Evolutionary conservation across 2,113 vertebrate genomes (phyloP).

Genomic region (Elephantulus edwardii): DNA sequence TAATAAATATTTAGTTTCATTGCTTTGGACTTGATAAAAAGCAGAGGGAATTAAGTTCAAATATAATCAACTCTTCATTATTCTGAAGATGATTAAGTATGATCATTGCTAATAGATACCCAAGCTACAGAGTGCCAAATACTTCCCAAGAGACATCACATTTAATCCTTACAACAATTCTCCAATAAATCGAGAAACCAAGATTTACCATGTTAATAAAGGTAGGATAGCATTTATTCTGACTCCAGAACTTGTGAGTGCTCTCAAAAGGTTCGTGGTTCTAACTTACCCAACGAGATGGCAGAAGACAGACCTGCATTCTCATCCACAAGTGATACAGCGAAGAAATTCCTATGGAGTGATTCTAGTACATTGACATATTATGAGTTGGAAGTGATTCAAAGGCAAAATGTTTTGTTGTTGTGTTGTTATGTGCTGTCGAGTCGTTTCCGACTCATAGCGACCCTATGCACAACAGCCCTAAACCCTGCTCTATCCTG

Average conservation of each 20-base stretch:
- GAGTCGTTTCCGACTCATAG: too few relatives aligned
- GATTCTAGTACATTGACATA: not conserved
- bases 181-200: not conserved
- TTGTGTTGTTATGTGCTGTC: too few relatives aligned
- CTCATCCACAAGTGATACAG: not conserved
- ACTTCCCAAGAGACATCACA: not conserved
- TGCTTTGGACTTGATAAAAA: not conserved
- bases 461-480: too few relatives aligned
- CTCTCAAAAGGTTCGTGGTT: not conserved
- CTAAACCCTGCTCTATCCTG: too few relatives aligned
- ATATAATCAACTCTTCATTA: not conserved
- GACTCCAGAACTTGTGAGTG: not conserved
- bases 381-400: too few relatives aligned
- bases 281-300: not conserved
- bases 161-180: not conserved
- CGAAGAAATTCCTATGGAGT: not conserved
- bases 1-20: not conserved
- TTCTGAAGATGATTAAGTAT: not conserved
- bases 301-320: not conserved
- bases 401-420: too few relatives aligned
- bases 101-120: not conserved
- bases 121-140: too few relatives aligned
- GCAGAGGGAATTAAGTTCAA: not conserved
- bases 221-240: not conserved
- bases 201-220: not conserved